Evolutionary conservation across 2,888 invertebrate species (phyloP), one percentile per base, ranked within the genome.

Genomic region (Frankliniella intonsa): DNA sequence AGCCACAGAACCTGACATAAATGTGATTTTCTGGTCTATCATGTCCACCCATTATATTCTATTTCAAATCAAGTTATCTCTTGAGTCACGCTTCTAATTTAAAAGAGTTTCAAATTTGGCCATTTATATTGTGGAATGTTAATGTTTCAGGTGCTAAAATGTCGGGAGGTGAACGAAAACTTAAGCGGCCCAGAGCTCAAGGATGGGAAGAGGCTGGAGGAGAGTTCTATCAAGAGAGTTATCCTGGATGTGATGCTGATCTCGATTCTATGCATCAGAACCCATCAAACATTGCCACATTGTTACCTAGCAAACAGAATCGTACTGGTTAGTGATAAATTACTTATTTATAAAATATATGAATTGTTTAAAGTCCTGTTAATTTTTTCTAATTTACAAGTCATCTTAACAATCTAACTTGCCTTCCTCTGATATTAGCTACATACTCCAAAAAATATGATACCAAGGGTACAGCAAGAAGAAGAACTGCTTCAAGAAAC

Each of bases 201-300:
- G 92, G 94, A 19, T 95, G 95, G 95, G 95, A 95, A 89, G 94
- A 95, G 86, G 95, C 95, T 8, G 94, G 94, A 0, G 92, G 92
- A 2, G 95, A 95, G 89, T 95, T 95, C 89, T 95, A 95, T 88
- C 95, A 95, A 87, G 95, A 95, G 88, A 90, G 93, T 85, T 95
- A 95, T 88, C 94, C 95, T 10, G 92, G 91, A 0, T 91, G 89
- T 3, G 90, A 92, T 82, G 91, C 92, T 84, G 93, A 94, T 83
- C 82, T 86, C 84, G 92, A 94, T 85, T 91, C 92, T 0, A 89
- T 94, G 85, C 90, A 92, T 85, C 90, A 92, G 84, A 94, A 94
- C 87, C 93, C 94, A 19, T 92, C 93, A 69, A 92, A 93, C 84
- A 90, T 95, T 83, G 93, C 94, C 0, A 95, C 95, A 8, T 87